Evolutionary conservation across 2,797 vertebrate species (phyloP), one percentile per base, ranked within the genome.

Genomic region (Hybognathus amarus): DNA sequence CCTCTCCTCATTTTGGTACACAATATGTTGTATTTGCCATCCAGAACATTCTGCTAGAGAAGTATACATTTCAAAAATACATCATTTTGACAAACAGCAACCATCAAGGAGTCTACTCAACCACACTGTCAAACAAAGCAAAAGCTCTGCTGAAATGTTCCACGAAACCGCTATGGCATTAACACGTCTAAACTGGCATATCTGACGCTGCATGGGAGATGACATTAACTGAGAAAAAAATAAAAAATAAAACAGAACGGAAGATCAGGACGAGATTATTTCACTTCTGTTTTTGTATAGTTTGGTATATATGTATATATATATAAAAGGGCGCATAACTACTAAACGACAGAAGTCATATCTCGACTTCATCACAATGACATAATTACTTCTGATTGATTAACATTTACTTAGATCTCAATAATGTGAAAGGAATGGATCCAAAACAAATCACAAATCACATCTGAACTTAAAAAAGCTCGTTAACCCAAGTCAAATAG

Each of bases 31-130:
- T 87, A 82, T 79, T 38, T 79, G 67, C 76, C 50, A 77, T 82
- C 85, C 79, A 73, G 75, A 83, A 84, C 74, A 69, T 86, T 88
- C 92, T 88, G 92, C 86, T 87, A 89, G 88, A 82, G 71, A 90
- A 84, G 91, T 93, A 92, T 89, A 92, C 92, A 92, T 93, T 91
- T 89, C 85, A 89, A 92, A 92, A 88, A 89, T 90, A 89, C 78
- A 82, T 86, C 63, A 82, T 45, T 61, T 70, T 38, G 64, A 83
- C 66, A 79, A 82, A 91, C 70, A 81, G 81, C 63, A 42, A 83
- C 82, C 82, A 61, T 85, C 77, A 61, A 81, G 38, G 84, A 67
- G 64, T 71, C 82, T 78, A 78, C 75, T 77, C 75, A 27, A 83
- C 54, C 82, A 83, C 74, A 82, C 63, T 4, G 67, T 20, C 18